These are phyloP conservation scores for Odontamblyopus rebecca DNA, from an alignment of 2,797 vertebrate species.

Conservation along the genomic window DNA sequence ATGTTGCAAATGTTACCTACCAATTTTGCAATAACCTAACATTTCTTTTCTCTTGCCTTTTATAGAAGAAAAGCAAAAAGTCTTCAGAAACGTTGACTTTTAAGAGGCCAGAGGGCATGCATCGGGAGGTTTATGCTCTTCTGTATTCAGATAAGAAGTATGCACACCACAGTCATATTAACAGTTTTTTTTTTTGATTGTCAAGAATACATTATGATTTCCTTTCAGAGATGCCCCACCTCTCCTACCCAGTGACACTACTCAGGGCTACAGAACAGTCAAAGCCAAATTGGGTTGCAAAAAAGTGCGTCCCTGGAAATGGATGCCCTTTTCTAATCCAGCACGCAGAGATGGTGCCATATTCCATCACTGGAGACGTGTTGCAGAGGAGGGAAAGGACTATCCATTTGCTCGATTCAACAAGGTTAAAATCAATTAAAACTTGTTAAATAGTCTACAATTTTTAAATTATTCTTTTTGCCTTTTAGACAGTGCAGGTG, in stretches of 20 bases:
- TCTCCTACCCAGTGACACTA: slow-evolving; percentile 93
- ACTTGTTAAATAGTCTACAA: background rate
- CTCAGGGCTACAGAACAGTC: slow-evolving; percentile 96
- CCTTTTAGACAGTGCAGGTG: slow-evolving; percentile 89
- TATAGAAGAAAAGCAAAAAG: slow-evolving; percentile 97
- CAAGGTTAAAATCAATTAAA: slow-evolving; percentile 78
- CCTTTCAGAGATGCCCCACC: slow-evolving; percentile 90
- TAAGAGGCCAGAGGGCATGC: slow-evolving; percentile 98
- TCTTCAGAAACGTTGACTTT: slow-evolving; percentile 93
- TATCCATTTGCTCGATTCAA: slow-evolving; percentile 98
- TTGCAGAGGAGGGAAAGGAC: slow-evolving; percentile 96
- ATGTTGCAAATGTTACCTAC: background rate
- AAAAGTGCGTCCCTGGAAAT: slow-evolving; percentile 98
- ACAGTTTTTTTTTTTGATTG: background rate
- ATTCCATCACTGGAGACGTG: slow-evolving; percentile 97
- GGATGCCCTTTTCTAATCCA: slow-evolving; percentile 98
- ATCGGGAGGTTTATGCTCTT: slow-evolving; percentile 96
- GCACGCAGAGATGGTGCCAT: slow-evolving; percentile 96
- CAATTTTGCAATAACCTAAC: background rate
- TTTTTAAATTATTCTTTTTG: too few species aligned
- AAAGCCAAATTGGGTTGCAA: slow-evolving; percentile 98
- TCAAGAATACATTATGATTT: background rate
- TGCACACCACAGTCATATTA: background rate
- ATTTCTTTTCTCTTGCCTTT: slow-evolving; percentile 1
- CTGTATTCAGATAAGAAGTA: slow-evolving; percentile 92